phyloP scores from a whole-genome alignment of 1,140 invertebrate genomes.

The Neodiprion fabricii region DNA sequence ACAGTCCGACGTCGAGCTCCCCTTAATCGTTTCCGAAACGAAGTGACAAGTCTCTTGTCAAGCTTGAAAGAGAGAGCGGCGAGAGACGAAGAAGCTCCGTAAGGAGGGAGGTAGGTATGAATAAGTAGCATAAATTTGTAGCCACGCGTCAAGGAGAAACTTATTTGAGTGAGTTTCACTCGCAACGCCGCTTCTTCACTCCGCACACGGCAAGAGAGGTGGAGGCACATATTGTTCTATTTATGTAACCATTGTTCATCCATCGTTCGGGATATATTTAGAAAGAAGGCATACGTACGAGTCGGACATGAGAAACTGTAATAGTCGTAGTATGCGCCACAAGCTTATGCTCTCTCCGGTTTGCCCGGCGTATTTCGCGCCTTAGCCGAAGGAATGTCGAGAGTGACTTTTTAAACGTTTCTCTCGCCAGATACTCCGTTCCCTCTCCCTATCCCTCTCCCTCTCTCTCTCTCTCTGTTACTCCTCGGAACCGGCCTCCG shows the following conservation, averaged over 20 bases:
- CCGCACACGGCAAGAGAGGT: too few relatives aligned
- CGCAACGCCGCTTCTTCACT: too few relatives aligned
- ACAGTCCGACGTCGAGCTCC: too few relatives aligned
- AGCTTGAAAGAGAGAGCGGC: too few relatives aligned
- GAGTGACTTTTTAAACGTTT: slow-evolving; percentile 6
- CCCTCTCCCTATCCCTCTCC: background rate
- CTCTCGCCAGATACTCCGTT: background rate
- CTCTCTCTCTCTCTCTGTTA: background rate
- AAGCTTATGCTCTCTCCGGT: background rate
- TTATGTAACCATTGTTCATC: slow-evolving; percentile 63
- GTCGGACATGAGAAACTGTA: background rate
- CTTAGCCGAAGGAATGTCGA: background rate
- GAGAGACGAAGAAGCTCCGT: too few relatives aligned
- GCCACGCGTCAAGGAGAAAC: too few relatives aligned
- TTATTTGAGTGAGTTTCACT: too few relatives aligned
- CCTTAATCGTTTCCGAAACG: too few relatives aligned
- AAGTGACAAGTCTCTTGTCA: too few relatives aligned
- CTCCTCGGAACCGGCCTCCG: background rate
- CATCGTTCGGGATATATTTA: slow-evolving; percentile 61
- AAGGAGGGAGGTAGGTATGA: too few relatives aligned
- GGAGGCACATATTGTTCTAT: slow-evolving; percentile 58
- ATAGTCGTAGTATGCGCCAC: background rate
- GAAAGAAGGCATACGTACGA: slow-evolving; percentile 12
- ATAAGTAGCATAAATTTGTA: too few relatives aligned
- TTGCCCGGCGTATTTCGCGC: background rate